Percentiles rank a stretch among this genome's conserved stretches.
Evolutionary conservation across 2,888 invertebrate genomes (phyloP).

Genomic region (Acleris laterana): DNA sequence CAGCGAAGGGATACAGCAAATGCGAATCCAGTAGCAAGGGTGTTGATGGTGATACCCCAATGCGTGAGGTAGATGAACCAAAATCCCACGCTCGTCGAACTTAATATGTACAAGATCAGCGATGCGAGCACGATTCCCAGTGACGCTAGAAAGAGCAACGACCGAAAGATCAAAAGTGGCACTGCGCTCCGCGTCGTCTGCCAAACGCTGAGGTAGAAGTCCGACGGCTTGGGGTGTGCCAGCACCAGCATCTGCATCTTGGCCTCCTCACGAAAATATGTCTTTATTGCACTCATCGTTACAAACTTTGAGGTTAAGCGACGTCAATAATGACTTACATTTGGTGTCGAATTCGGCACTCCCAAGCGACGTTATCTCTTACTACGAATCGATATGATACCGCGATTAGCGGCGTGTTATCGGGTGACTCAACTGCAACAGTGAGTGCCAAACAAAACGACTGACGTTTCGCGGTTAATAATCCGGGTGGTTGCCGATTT

Average conservation of each 20-base stretch:
- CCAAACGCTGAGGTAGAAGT: slow-evolving; percentile 75
- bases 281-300: slow-evolving; percentile 66
- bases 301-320: slow-evolving; percentile 27
- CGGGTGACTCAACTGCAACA: slow-evolving; percentile 37
- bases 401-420: slow-evolving; percentile 29
- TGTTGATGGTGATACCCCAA: slow-evolving; percentile 74
- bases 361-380: slow-evolving; percentile 32
- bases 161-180: slow-evolving; percentile 68
- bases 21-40: slow-evolving; percentile 65
- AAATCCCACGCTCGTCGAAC: slow-evolving; percentile 49
- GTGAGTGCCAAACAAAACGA: slow-evolving; percentile 25
- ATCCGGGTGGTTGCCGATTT: neutral
- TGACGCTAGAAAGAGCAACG: slow-evolving; percentile 63
- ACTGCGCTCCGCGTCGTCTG: slow-evolving; percentile 68
- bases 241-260: slow-evolving; percentile 61
- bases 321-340: slow-evolving; percentile 19
- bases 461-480: slow-evolving; percentile 6
- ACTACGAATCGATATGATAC: slow-evolving; percentile 38
- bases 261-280: slow-evolving; percentile 67
- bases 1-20: slow-evolving; percentile 66
- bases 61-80: slow-evolving; percentile 84
- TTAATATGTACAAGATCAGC: slow-evolving; percentile 56
- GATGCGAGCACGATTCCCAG: slow-evolving; percentile 66
- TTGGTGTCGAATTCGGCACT: slow-evolving; percentile 31
- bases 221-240: slow-evolving; percentile 65